Base-by-base conservation (phyloP, 2,888 invertebrate genomes). In the Amorpha juglandis region DNA sequence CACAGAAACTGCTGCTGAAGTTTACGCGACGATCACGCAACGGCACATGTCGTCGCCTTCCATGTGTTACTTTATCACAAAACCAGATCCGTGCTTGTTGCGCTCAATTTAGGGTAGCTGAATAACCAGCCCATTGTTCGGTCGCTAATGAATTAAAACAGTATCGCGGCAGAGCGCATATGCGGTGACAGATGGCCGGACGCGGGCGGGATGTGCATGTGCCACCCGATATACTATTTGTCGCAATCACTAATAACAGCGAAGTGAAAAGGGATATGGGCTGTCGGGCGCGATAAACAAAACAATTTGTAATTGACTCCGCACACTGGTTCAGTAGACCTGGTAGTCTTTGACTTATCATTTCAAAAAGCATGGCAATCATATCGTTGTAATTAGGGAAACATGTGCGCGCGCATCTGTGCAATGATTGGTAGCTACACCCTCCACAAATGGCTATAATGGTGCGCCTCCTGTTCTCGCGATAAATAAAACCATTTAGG, bases 101-200 rank as follows among this genome's bases (percentile, higher is more conserved):
- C 52, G 65, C 67, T 48, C 62, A 74, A 71, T 78, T 84, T 81
- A 82, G 84, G 83, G 82, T 81, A 78, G 80, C 72, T 74, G 78
- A 84, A 84, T 79, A 86, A 84, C 78, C 75, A 78, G 78, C 77
- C 82, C 80, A 87, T 91, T 90, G 89, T 90, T 76, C 81, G 79
- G 78, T 75, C 79, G 74, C 84, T 91, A 91, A 91, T 92, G 85
- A 91, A 92, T 92, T 92, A 91, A 90, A 91, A 90, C 87, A 86
- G 82, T 88, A 86, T 89, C 82, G 83, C 87, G 91, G 88, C 81
- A 79, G 74, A 82, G 83, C 88, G 79, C 92, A 92, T 90, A 91
- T 92, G 90, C 80, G 86, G 81, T 88, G 91, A 90, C 92, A 93
- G 92, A 92, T 92, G 92, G 92, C 90, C 89, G 89, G 87, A 88